These are phyloP conservation scores for Blennius ocellaris DNA, from an alignment of 2,113 vertebrate species.

Conservation along the genomic window DNA sequence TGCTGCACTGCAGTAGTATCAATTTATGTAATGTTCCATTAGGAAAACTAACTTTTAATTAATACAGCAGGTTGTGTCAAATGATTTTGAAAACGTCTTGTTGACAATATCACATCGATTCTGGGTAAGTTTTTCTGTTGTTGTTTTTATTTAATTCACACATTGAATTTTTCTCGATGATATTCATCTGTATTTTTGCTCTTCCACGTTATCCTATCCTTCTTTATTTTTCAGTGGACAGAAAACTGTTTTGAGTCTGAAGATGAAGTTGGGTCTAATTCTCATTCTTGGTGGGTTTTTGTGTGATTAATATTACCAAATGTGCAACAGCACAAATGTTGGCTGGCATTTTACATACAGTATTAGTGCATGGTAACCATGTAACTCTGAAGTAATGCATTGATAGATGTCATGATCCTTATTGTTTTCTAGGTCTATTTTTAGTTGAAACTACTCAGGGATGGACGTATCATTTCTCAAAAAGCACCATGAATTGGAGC, in stretches of 20 bases:
- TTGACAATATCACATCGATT: neutral
- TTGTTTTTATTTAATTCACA: neutral
- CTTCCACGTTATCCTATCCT: neutral
- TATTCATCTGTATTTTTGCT: neutral
- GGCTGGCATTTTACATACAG: neutral
- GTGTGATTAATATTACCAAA: neutral
- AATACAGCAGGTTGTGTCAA: neutral
- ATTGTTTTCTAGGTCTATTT: conserved; percentile 52
- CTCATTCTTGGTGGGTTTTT: conserved; percentile 63
- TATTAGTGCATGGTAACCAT: neutral
- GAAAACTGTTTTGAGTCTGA: neutral
- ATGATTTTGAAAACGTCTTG: neutral
- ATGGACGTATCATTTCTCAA: conserved; percentile 84
- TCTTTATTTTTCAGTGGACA: conserved; percentile 1
- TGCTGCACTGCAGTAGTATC: neutral
- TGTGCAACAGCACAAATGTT: neutral
- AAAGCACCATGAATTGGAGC: conserved; percentile 76
- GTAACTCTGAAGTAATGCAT: no score
- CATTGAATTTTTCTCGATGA: neutral
- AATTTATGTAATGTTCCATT: neutral
- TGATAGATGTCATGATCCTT: neutral
- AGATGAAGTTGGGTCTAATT: conserved; percentile 60
- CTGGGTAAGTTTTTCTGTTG: conserved; percentile 1
- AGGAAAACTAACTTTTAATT: neutral
- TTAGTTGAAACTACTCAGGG: conserved; percentile 56